Percentiles rank a stretch among this genome's conserved stretches.
phyloP scores from a whole-genome alignment of 2,888 invertebrate genomes.

The Aspidiotus rigidus region DNA sequence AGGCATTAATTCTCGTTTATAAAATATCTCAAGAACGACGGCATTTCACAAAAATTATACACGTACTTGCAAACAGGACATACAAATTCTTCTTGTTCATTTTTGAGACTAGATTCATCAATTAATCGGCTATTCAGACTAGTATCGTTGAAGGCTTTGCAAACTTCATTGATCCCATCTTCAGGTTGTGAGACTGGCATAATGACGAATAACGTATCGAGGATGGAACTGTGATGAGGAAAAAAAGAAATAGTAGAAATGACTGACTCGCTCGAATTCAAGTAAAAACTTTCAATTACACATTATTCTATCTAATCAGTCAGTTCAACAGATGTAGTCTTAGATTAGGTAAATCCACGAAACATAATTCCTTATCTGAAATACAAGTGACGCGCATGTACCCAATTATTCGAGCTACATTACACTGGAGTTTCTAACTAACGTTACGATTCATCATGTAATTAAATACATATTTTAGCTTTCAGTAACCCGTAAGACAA shows the following conservation, averaged over 20 bases:
- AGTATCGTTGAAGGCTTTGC: slow-evolving; percentile 25
- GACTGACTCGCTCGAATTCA: not conserved
- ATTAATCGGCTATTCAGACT: slow-evolving; percentile 27
- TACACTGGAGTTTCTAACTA: too few relatives aligned
- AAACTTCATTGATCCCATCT: slow-evolving; percentile 20
- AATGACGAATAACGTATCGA: not conserved
- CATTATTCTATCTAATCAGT: not conserved
- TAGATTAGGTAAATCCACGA: not conserved
- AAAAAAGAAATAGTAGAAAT: not conserved
- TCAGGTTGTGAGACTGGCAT: slow-evolving; percentile 14
- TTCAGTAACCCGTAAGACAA: not conserved
- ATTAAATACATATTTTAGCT: too few relatives aligned
- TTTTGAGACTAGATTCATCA: slow-evolving; percentile 30
- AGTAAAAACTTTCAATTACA: not conserved
- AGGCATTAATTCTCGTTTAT: too few relatives aligned
- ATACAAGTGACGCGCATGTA: not conserved
- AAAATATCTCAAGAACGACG: not conserved
- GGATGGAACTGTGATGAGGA: not conserved
- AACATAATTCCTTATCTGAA: not conserved
- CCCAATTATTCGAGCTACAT: not conserved
- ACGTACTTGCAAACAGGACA: slow-evolving; percentile 32
- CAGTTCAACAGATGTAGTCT: not conserved
- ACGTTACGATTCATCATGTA: too few relatives aligned
- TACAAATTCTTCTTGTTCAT: slow-evolving; percentile 21
- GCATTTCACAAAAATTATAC: not conserved